Conservation (phyloP, 2,113 vertebrate genomes). For the Cyrtonyx montezumae region DNA sequence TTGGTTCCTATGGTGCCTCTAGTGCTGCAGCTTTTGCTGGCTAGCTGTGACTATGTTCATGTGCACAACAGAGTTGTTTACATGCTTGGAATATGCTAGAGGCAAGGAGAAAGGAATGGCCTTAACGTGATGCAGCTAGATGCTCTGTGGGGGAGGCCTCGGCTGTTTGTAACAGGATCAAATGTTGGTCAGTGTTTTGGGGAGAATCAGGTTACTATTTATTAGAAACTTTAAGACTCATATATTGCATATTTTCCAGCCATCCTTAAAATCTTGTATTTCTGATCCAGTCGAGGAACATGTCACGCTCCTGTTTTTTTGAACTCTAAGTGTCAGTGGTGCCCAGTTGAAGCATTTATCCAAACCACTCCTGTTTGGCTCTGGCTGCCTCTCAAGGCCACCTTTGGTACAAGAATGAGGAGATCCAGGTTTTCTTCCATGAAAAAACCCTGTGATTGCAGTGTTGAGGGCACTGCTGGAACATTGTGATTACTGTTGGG, state of each 20-base stretch:
- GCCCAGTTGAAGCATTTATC: not conserved
- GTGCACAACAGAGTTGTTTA: conserved; percentile 53
- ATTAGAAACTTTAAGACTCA: not conserved
- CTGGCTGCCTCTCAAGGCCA: not conserved
- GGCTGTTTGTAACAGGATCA: conserved; percentile 27
- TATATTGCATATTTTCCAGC: not conserved
- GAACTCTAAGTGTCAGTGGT: not conserved
- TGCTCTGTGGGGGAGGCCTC: conserved; percentile 47
- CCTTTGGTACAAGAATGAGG: not conserved
- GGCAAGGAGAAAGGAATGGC: conserved; percentile 68
- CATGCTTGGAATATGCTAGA: conserved; percentile 53
- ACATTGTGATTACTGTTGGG: not conserved
- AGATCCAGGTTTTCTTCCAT: not conserved
- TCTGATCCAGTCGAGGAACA: not conserved
- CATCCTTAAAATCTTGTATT: not conserved
- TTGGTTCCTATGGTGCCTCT: not conserved
- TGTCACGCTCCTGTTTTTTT: not conserved
- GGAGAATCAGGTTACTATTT: conserved; percentile 22
- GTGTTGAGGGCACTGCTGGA: not conserved
- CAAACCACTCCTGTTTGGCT: not conserved
- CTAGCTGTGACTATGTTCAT: conserved; percentile 35
- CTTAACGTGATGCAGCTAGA: conserved; percentile 45
- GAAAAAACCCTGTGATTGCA: not conserved
- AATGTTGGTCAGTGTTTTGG: not conserved
- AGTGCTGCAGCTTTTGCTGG: conserved; percentile 39